Base-by-base conservation (phyloP, 2,113 vertebrate species). In the Salminus brasiliensis region DNA sequence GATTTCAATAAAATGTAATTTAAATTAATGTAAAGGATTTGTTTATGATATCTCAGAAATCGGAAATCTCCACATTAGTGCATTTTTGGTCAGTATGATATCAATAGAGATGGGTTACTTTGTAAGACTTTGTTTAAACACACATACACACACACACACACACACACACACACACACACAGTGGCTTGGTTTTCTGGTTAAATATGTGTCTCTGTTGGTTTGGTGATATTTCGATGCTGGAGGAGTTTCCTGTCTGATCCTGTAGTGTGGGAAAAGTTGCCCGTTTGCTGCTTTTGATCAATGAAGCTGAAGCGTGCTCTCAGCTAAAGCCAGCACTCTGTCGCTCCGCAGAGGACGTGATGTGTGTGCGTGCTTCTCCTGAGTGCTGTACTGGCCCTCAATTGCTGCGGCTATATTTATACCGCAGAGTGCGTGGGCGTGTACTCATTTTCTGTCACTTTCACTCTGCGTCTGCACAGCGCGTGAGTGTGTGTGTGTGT, bases 361-460 rank as follows among this genome's bases (percentile, higher is more conserved):
- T 34, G 39, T 34, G 53, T 49, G 47, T 27, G 57, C 25, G 9
- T 52, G 29, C 52, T 55, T 74, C 72, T 79, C 74, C 65, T 80
- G 67, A 83, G 81, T 70, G 78, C 74, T 73, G 47, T 60, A 43
- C 81, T 43, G 36, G 65, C 74, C 77, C 49, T 75, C 53, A 60
- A 41, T 62, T 55, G 41, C 43, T 29, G 57, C 72, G 63, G 78
- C 57, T 75, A 78, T 83, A 81, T 83, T 85, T 83, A 83, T 83
- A 70, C 68, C 39, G 80, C 69, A 73, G 57, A 75, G 66, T 70
- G 63, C 36, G 74, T 83, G 78, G 84, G 81, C 32, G 78, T 74
- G 70, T 75, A 73, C 69, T 57, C 74, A 72, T 85, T 79, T 72
- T 78, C 72, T 79, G 57, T 72, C 66, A 72, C 81, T 70, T 79